phyloP scores from a whole-genome alignment of 2,888 invertebrate species.

The Limenitis camilla region DNA sequence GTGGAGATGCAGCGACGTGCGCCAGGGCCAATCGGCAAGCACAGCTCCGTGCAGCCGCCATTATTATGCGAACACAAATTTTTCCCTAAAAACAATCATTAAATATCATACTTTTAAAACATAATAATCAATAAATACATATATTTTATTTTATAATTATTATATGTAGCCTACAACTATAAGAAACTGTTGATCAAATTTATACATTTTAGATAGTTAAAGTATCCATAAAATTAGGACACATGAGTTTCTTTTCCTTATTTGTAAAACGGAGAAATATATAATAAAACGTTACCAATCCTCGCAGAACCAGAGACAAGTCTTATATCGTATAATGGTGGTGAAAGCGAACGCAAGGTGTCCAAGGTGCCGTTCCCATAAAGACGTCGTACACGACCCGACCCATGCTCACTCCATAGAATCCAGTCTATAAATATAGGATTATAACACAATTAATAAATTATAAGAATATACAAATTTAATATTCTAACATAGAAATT shows the following conservation, averaged over 20 bases:
- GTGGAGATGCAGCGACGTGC: slow-evolving; percentile 75
- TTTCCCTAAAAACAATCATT: slow-evolving; percentile 30
- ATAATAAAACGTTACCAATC: too few species aligned
- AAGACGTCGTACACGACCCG: slow-evolving; percentile 79
- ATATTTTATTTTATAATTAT: too few species aligned
- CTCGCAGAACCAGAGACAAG: slow-evolving; percentile 71
- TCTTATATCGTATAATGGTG: slow-evolving; percentile 79
- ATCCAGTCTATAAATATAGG: slow-evolving; percentile 57
- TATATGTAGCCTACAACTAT: too few species aligned
- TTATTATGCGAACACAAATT: slow-evolving; percentile 48
- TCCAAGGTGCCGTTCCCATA: slow-evolving; percentile 72
- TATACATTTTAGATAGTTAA: too few species aligned
- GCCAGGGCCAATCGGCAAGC: slow-evolving; percentile 78
- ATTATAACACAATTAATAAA: not conserved
- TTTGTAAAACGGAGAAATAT: too few species aligned
- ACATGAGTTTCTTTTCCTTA: too few species aligned
- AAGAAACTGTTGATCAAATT: too few species aligned
- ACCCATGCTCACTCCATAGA: slow-evolving; percentile 81
- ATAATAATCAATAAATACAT: too few species aligned
- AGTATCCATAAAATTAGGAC: too few species aligned
- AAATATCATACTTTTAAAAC: too few species aligned
- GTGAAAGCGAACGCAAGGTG: slow-evolving; percentile 74
- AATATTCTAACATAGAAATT: too few species aligned
- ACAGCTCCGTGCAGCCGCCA: slow-evolving; percentile 81
- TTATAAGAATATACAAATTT: too few species aligned